Conservation (phyloP, 2,888 invertebrate genomes). For the Pecten maximus region DNA sequence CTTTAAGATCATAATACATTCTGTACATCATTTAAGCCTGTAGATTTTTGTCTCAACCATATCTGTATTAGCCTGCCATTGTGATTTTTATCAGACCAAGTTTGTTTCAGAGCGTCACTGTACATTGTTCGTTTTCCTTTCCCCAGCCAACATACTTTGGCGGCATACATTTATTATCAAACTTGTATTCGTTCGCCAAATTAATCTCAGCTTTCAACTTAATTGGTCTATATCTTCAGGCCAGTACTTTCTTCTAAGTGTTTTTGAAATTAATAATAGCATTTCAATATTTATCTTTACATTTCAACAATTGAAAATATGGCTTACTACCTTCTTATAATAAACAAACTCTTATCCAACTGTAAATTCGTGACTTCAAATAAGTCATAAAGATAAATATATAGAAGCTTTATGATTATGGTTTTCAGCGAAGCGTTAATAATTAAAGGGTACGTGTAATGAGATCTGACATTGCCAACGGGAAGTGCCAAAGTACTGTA, state of each 20-base stretch:
- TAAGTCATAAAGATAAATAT: conserved; percentile 4
- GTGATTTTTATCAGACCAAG: neutral
- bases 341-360: neutral
- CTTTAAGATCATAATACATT: too few species aligned
- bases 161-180: neutral
- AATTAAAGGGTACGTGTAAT: neutral
- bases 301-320: conserved; percentile 6
- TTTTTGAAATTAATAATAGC: neutral
- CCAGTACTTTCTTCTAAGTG: conserved; percentile 2
- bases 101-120: neutral
- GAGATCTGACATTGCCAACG: neutral
- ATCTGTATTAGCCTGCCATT: neutral
- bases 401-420: neutral
- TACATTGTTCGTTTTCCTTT: neutral
- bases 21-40: too few species aligned
- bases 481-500: neutral
- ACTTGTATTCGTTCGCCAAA: neutral
- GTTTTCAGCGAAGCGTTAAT: neutral
- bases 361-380: neutral
- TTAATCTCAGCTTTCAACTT: neutral
- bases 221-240: conserved; percentile 28
- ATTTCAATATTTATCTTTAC: neutral
- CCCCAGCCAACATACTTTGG: neutral
- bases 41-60: neutral
- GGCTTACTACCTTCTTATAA: neutral